Evolutionary conservation across 1,140 invertebrate species (phyloP), one percentile per base, ranked within the genome.

Genomic region (Hyles vespertilio): DNA sequence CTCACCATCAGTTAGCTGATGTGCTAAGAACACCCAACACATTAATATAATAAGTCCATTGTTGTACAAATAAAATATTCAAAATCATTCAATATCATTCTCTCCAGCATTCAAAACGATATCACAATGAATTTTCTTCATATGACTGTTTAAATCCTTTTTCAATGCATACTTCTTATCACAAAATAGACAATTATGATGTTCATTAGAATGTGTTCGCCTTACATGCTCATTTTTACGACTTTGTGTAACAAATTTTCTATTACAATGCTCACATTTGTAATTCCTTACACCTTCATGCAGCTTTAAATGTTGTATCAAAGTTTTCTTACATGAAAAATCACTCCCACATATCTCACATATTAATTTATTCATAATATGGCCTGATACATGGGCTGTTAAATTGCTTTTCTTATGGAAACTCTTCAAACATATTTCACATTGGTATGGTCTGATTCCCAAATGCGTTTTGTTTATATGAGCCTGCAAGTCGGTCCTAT

Each of bases 331-430:
- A 51, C 70, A 61, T 8, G 66, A 22, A 69, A 83, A 85, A 49
- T 48, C 61, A 32, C 75, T 65, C 3, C 79, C 82, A 43, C 82
- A 85, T 0, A 78, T 50, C 52, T 85, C 80, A 63, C 82, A 85
- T 48, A 74, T 74, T 22, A 75, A 67, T 40, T 73, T 73, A 8
- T 44, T 40, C 40, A 70, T 64, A n/a, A 47, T 51, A 65, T 85
- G 82, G 11, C 50, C 74, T 48, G 65, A 49, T 8, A 54, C 46
- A 61, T 85, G 82, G 63, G 77, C 80, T 3, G 58, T 63, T 46
- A 85, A 65, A 52, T 81, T 77, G 55, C 75, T 81, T 46, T 77
- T 85, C 36, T 72, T 79, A 46, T 74, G 81, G 61, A 81, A 85
- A n/a, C 70, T 64, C 72, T 81, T 85, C 9, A 53, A 61, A 58